Conservation (phyloP, 2,113 vertebrate genomes). For the Oncorhynchus keta region DNA sequence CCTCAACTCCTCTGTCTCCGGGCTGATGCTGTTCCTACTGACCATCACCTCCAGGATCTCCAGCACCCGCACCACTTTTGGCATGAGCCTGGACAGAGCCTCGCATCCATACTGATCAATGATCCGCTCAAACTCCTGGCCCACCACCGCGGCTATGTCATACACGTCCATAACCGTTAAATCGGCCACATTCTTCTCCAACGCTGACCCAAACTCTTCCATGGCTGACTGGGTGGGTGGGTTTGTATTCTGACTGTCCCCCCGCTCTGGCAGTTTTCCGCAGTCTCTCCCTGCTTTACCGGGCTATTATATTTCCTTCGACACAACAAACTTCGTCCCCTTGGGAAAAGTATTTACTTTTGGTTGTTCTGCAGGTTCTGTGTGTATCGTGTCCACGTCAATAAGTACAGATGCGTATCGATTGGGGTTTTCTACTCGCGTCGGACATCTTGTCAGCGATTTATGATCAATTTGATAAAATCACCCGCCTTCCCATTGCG, state of each 20-base stretch:
- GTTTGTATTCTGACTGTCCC: constrained; percentile 17
- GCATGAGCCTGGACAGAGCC: constrained; percentile 91
- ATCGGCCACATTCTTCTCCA: constrained; percentile 94
- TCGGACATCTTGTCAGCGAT: not conserved
- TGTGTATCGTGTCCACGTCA: not conserved
- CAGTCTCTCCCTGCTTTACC: constrained; percentile 27
- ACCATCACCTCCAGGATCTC: constrained; percentile 97
- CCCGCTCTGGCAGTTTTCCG: not conserved
- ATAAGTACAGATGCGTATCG: not conserved
- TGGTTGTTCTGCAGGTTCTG: not conserved
- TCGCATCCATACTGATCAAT: constrained; percentile 95
- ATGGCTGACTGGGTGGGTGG: constrained; percentile 55
- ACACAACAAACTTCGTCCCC: constrained; percentile 50
- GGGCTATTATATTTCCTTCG: constrained; percentile 36
- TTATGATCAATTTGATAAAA: constrained; percentile 23
- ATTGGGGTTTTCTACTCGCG: not conserved
- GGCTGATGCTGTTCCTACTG: constrained; percentile 85
- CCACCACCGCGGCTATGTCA: constrained; percentile 93
- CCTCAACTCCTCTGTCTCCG: constrained; percentile 93
- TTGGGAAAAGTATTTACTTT: constrained; percentile 34
- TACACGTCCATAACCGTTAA: constrained; percentile 97
- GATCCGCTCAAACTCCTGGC: constrained; percentile 96
- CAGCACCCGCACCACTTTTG: constrained; percentile 94
- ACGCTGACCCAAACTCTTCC: constrained; percentile 78
- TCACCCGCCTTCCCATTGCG: constrained; percentile 48